Percentiles rank a stretch among this genome's conserved stretches.
Evolutionary conservation across 2,113 vertebrate species (phyloP).

Genomic region (Benitochromis conjunctus): DNA sequence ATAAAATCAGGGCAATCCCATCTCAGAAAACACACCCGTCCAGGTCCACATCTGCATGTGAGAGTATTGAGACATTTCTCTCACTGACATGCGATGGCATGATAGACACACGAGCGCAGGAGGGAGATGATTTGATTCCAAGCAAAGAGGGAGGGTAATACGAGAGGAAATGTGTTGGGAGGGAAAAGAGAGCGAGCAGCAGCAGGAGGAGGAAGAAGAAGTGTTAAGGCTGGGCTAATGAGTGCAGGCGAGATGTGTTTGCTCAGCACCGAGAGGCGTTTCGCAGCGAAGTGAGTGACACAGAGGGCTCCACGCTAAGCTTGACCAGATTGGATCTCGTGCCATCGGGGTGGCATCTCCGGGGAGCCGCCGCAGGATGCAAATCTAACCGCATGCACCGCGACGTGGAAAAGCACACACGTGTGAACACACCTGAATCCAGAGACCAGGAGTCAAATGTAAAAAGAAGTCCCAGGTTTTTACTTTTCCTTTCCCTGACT

Average conservation of each 20-base stretch:
- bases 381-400: background rate
- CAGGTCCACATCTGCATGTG: background rate
- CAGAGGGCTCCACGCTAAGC: constrained; percentile 24
- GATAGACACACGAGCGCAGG: background rate
- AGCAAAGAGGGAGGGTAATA: background rate
- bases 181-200: background rate
- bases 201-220: background rate
- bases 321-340: constrained; percentile 46
- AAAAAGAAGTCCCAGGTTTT: background rate
- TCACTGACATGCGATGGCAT: background rate
- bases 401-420: background rate
- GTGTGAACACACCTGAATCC: background rate
- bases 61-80: background rate
- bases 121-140: background rate
- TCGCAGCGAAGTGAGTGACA: constrained; percentile 25
- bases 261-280: constrained; percentile 44
- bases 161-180: background rate
- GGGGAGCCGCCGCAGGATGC: constrained; percentile 8
- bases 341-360: constrained; percentile 17
- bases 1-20: background rate
- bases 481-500: constrained; percentile 29
- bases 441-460: constrained; percentile 29
- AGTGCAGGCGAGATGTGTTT: constrained; percentile 53
- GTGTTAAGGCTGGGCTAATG: constrained; percentile 52
- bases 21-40: background rate